Base-by-base conservation (phyloP, 2,797 vertebrate genomes). In the Lycodopsis pacificus region DNA sequence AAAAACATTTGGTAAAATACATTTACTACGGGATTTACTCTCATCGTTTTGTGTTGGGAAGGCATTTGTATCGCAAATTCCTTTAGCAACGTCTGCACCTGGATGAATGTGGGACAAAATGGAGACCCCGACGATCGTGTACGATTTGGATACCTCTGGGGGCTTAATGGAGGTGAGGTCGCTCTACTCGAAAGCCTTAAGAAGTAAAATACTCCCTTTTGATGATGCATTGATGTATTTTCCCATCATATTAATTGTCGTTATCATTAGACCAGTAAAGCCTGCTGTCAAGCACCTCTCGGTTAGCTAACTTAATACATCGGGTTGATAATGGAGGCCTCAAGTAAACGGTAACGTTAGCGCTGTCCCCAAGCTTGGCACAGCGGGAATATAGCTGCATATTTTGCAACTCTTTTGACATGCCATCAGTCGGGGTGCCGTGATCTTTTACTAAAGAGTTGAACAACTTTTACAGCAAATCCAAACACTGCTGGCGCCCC, bases 91-190 rank as follows among this genome's bases (percentile, higher is more conserved):
- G 80, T 80, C 76, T 84, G 73, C 83, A 80, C 67, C 83, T 95
- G 95, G 94, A 95, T 97, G 96, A 96, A 98, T 98, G 97, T 98
- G 97, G 97, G 96, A 97, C 94, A 98, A 97, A 97, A 99, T 99
- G 98, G 98, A 99, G 96, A 97, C 97, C 94, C 97, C 97, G 94
- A 98, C 97, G 94, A 98, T 99, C 95, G 97, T 99, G 91, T 99
- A 99, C 96, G 98, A 99, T 94, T 93, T 99, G 96, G 97, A 99
- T 94, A 99, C 97, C 93, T 97, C 97, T 78, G 98, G 97, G 92
- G 98, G 97, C 90, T 96, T 99, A 89, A 98, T 98, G 98, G 97
- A 99, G 98, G 97, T 98, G 84, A 95, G 93, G 49, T 63, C 86
- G 46, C 36, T 73, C 12, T 67, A 62, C 76, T 80, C 7, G 5